Base-by-base conservation (phyloP, 2,888 invertebrate species). In the Molorchus minor region DNA sequence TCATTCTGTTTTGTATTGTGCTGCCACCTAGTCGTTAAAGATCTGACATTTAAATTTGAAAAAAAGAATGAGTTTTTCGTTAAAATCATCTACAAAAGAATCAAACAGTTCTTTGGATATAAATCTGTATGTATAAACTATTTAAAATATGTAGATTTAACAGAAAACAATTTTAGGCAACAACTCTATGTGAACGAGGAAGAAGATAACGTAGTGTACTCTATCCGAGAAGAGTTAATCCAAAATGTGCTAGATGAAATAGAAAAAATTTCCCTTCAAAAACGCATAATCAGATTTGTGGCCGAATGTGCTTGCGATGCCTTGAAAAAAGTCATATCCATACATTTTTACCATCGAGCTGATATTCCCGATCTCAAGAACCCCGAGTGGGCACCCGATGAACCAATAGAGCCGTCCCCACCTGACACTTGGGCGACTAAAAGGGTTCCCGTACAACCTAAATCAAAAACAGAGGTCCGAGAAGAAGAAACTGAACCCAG, bases 371-470 rank as follows among this genome's bases (percentile, higher is more conserved):
- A 30, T 19, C 13, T 29, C 13, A 16, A 12, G 1, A 8, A 56
- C 17, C 20, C 38, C 1, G 35, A 13, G 1, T 58, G 58, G 58
- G 19, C 12, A 3, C 20, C 52, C 1, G 52, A 58, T 13, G 40
- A 45, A 33, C 52, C 52, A 15, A 20, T 33, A 7, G 21, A 8
- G 10, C 52, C 58, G 0, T 58, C 58, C 1, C 20, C 35, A 8
- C 58, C 53, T 13, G 58, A 58, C 25, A 46, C 40, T 30, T 58
- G 52, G 58, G 52, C 58, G 21, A 35, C 52, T 1, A 52, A 38
- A 5, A 40, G 13, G 15, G 52, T 58, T n/a, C 40, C 36, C 5
- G 8, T 52, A 3, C 21, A 2, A 10, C 36, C 56, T n/a, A 30
- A 12, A 36, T 19, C 43, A 12, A 8, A 5, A 10, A 17, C 10